phyloP scores from a whole-genome alignment of 2,888 invertebrate genomes.

The Parascotia fuliginaria region DNA sequence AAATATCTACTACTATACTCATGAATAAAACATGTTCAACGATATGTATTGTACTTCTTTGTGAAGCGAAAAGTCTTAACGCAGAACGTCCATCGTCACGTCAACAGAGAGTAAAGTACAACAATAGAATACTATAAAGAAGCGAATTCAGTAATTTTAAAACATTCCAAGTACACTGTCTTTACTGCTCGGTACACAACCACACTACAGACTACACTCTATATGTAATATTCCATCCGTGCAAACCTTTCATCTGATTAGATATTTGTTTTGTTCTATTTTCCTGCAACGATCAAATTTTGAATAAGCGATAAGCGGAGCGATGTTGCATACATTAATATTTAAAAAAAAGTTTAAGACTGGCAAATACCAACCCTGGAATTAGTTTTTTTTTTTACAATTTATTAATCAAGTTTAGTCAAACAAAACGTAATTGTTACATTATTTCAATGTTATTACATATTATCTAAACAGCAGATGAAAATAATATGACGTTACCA shows the following conservation, averaged over 20 bases:
- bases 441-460: too few species aligned
- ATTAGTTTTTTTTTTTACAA: too few species aligned
- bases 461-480: too few species aligned
- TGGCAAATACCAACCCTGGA: too few species aligned
- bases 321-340: not conserved
- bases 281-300: conserved; percentile 14
- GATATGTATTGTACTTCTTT: too few species aligned
- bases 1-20: too few species aligned
- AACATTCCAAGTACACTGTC: not conserved
- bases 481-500: too few species aligned
- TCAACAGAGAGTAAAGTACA: not conserved
- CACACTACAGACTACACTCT: conserved; percentile 12
- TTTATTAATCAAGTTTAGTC: too few species aligned
- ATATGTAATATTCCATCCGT: conserved; percentile 45
- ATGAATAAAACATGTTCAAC: too few species aligned
- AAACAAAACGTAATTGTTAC: too few species aligned
- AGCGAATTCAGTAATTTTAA: not conserved
- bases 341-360: too few species aligned
- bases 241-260: conserved; percentile 52
- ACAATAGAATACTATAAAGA: not conserved
- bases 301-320: not conserved
- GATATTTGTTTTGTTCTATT: conserved; percentile 43
- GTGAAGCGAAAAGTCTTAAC: too few species aligned
- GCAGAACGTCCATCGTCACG: not conserved
- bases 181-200: not conserved